Evolutionary conservation across 1,140 invertebrate genomes (phyloP).

Genomic region (Apis florea): DNA sequence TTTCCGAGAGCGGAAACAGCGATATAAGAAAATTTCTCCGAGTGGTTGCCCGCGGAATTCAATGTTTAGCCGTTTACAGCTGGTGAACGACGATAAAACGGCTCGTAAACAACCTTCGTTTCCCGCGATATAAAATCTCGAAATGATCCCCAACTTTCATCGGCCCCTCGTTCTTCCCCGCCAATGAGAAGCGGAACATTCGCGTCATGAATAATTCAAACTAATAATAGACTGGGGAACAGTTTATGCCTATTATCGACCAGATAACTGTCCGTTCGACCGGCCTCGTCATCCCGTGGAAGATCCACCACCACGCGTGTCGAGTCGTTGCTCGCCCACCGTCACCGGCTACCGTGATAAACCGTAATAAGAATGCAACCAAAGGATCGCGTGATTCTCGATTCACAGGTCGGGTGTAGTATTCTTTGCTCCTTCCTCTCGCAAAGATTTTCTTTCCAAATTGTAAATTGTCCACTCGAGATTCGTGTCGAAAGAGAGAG

Average conservation of each 20-base stretch:
- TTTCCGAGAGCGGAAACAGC: no score
- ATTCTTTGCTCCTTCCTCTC: neutral
- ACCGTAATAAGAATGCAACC: neutral
- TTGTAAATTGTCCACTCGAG: no score
- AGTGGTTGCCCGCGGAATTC: no score
- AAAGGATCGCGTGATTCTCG: neutral
- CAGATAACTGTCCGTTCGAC: slow-evolving; percentile 7
- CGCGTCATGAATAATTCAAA: slow-evolving; percentile 28
- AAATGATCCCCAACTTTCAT: slow-evolving; percentile 3
- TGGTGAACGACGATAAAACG: neutral
- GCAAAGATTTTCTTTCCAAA: no score
- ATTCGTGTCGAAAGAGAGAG: no score
- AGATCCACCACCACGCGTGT: neutral
- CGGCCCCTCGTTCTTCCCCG: neutral
- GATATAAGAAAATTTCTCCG: no score
- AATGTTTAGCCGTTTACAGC: neutral
- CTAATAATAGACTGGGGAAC: slow-evolving; percentile 15
- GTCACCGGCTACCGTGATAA: neutral
- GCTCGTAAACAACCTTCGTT: neutral
- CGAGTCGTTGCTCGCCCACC: neutral
- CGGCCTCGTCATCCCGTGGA: neutral
- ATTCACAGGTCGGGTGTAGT: neutral
- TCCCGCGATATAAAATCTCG: neutral
- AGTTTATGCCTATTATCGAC: slow-evolving; percentile 23
- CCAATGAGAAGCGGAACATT: neutral